Evolutionary conservation across 2,888 invertebrate species (phyloP), one percentile per base, ranked within the genome.

Genomic region (Andrena hattorfiana): DNA sequence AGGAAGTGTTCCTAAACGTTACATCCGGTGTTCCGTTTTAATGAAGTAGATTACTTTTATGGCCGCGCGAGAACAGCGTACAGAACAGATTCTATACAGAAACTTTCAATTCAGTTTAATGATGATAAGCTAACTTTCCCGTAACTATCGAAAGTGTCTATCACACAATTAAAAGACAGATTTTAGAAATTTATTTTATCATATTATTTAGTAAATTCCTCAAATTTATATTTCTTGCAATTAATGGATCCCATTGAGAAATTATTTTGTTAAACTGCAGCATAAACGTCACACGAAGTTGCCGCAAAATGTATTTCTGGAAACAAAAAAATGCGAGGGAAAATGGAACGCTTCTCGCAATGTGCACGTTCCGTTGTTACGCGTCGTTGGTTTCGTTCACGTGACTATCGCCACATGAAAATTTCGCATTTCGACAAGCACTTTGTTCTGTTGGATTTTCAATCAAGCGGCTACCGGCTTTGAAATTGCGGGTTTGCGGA

Each of bases 1-100:
- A 48, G 70, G 48, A 60, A 70, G 42, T 60, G 42, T 70, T 70
- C 28, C 28, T 48, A 60, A 70, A 28, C 42, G 42, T 28, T 70
- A 42, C n/a, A 16, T 69, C 69, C 69, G 69, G 7, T 35, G 20
- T 60, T 60, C 59, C 42, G 59, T 60, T 28, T 49, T 70, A 70
- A 70, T 48, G 28, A 26, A 35, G 26, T 32, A 26, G 35, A 32
- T 56, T 56, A 51, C 13, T 26, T 56, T 56, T 35, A 56, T 8
- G 56, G n/a, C 49, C n/a, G 8, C 8, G 6, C 56, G n/a, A 54
- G 35, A 35, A 35, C 10, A 32, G n/a, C 23, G 26, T 20, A 23
- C 32, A 42, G 23, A 23, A 20, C 16, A 10, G 30, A 32, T 20
- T 20, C n/a, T 32, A 13, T 28, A 35, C 42, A 42, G 42, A 23